Conservation (phyloP, 1,140 invertebrate species). For the Drosophila melanica region DNA sequence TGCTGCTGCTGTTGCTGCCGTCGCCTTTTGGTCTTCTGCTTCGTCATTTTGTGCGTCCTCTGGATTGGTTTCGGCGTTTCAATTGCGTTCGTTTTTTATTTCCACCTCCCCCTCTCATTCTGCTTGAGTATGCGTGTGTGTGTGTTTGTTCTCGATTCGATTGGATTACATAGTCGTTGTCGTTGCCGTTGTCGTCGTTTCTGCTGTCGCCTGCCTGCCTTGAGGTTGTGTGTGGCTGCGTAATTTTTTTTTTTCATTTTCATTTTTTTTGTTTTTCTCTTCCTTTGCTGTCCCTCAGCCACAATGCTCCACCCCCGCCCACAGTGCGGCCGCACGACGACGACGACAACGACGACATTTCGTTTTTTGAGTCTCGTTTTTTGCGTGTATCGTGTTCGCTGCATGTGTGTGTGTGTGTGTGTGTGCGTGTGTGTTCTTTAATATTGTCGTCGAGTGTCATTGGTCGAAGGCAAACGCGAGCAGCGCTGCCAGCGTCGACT, state of each 20-base stretch:
- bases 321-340: constrained; percentile 19
- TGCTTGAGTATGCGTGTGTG: constrained; percentile 28
- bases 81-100: constrained; percentile 74
- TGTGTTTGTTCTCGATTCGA: constrained; percentile 68
- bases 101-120: constrained; percentile 28
- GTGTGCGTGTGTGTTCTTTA: constrained; percentile 60
- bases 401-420: constrained; percentile 19
- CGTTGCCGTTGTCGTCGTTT: constrained; percentile 33
- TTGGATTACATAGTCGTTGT: constrained; percentile 72
- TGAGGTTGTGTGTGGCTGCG: constrained; percentile 41
- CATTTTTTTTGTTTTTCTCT: too few species aligned
- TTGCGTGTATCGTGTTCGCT: constrained; percentile 34
- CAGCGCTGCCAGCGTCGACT: constrained; percentile 38
- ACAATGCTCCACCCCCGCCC: constrained; percentile 39
- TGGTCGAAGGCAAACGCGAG: constrained; percentile 71
- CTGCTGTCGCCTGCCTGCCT: constrained; percentile 34
- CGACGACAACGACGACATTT: constrained; percentile 67
- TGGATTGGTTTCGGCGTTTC: constrained; percentile 75
- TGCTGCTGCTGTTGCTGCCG: constrained; percentile 26
- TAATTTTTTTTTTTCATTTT: constrained; percentile 22
- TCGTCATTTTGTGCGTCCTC: constrained; percentile 69
- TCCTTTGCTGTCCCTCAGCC: constrained; percentile 52
- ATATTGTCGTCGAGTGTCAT: constrained; percentile 84
- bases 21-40: constrained; percentile 56
- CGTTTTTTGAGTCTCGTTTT: constrained; percentile 73